Base-by-base conservation (phyloP, 2,113 vertebrate species). In the Kryptolebias marmoratus region DNA sequence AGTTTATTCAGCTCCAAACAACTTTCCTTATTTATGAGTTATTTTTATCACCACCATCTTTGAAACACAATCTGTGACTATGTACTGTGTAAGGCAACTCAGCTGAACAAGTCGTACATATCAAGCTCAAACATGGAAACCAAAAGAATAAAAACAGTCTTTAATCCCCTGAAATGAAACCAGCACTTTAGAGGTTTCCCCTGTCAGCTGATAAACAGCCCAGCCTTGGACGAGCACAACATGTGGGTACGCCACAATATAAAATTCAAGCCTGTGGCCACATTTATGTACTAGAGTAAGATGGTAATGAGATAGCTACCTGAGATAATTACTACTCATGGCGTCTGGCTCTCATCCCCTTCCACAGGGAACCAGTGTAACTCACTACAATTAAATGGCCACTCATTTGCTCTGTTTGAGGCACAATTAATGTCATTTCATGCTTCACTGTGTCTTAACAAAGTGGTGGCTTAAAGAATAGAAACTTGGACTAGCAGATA, bases 261-360 rank as follows among this genome's bases (percentile, higher is more conserved):
- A 81, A 73, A 79, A 68, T 48, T 66, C 0, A 4, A 60, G 69
- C 80, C 85, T 31, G 56, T 57, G 70, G 73, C 71, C 45, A 44
- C 75, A 79, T 91, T 88, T 88, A 69, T 84, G 79, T 84, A 59
- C 66, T 82, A 68, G 64, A 85, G 75, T 73, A 74, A 77, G 75
- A 59, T 12, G 55, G 68, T 91, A 89, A 91, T 92, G 91, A 91
- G 88, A 90, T 88, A 81, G 73, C 88, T 90, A 89, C 90, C 87
- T 90, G 87, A 87, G 86, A 90, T 91, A 91, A 93, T 91, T 90
- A 86, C 81, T 83, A 81, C 86, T 91, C 63, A 82, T 84, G 75
- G 84, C 76, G 14, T 86, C 78, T 59, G 12, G 66, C 84, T 88
- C 84, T 90, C 73, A 75, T 80, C 66, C 65, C 55, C 53, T 72